These are phyloP conservation scores for Asbolus verrucosus DNA, from an alignment of 1,140 invertebrate genomes.

Conservation along the genomic window DNA sequence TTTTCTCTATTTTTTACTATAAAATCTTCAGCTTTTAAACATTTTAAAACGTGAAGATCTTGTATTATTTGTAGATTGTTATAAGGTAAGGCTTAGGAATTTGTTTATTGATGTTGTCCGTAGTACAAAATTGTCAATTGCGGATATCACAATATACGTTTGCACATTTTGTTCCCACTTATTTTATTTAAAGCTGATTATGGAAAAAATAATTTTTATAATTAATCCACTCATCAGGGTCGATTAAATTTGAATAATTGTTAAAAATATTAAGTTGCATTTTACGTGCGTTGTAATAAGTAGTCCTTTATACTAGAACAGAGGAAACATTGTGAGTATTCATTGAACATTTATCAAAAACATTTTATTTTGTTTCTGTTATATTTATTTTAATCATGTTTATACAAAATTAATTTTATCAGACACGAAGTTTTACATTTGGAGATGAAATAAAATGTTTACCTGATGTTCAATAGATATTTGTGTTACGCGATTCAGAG, in stretches of 20 bases:
- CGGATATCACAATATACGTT: slow-evolving; percentile 42
- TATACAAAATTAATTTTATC: background rate
- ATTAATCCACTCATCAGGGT: too few relatives aligned
- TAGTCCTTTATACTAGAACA: slow-evolving; percentile 11
- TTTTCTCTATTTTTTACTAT: slow-evolving; percentile 42
- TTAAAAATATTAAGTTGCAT: slow-evolving; percentile 1
- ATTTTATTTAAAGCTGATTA: slow-evolving; percentile 7
- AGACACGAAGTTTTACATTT: background rate
- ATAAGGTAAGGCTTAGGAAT: slow-evolving; percentile 42
- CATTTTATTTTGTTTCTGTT: slow-evolving; percentile 19
- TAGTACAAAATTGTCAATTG: slow-evolving; percentile 43
- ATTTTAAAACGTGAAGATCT: slow-evolving; percentile 36
- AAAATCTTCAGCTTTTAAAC: slow-evolving; percentile 26
- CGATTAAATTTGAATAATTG: too few relatives aligned
- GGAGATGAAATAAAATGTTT: slow-evolving; percentile 13
- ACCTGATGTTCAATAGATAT: slow-evolving; percentile 25
- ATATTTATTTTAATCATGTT: slow-evolving; percentile 28
- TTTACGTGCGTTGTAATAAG: slow-evolving; percentile 17
- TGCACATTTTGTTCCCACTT: slow-evolving; percentile 38
- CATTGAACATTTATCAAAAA: slow-evolving; percentile 25
- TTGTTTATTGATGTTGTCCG: slow-evolving; percentile 44
- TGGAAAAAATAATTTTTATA: too few relatives aligned
- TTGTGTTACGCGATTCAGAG: background rate
- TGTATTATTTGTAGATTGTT: slow-evolving; percentile 46
- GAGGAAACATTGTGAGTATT: slow-evolving; percentile 12